Percentiles rank a stretch among this genome's conserved stretches.
Evolutionary conservation across 92 coral and sea anemone genomes (phyloP).

Genomic region (Parazoanthus darwini): DNA sequence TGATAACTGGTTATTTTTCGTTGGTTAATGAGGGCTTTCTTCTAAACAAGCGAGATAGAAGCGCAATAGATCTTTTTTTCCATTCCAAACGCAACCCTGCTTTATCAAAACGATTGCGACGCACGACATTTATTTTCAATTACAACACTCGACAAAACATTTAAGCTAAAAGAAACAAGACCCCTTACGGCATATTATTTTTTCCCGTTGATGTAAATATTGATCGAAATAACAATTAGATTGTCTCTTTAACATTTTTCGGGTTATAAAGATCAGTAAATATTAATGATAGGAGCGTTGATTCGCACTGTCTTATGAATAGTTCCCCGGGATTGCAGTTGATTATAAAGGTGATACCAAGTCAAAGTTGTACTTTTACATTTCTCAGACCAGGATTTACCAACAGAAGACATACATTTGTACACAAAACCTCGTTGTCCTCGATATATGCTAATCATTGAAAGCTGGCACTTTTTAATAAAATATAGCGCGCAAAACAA

Average conservation of each 20-base stretch:
- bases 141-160: neutral
- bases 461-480: constrained; percentile 24
- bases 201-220: constrained; percentile 38
- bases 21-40: too few species aligned
- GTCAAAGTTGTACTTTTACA: neutral
- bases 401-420: constrained; percentile 7
- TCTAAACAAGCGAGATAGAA: too few species aligned
- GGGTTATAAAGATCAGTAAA: neutral
- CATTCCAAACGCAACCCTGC: too few species aligned
- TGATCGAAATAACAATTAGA: constrained; percentile 13
- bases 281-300: neutral
- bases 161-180: constrained; percentile 20
- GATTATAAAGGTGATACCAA: neutral
- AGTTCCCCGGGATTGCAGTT: neutral
- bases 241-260: constrained; percentile 10
- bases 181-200: neutral
- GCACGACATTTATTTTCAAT: constrained; percentile 12
- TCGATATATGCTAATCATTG: neutral
- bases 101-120: neutral
- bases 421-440: neutral
- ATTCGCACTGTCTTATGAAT: neutral
- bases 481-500: constrained; percentile 11
- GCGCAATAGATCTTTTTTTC: too few species aligned
- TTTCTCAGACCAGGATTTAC: constrained; percentile 1
- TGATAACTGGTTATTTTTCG: too few species aligned